Evolutionary conservation across 2,113 vertebrate genomes (phyloP).

Genomic region (Salminus brasiliensis): DNA sequence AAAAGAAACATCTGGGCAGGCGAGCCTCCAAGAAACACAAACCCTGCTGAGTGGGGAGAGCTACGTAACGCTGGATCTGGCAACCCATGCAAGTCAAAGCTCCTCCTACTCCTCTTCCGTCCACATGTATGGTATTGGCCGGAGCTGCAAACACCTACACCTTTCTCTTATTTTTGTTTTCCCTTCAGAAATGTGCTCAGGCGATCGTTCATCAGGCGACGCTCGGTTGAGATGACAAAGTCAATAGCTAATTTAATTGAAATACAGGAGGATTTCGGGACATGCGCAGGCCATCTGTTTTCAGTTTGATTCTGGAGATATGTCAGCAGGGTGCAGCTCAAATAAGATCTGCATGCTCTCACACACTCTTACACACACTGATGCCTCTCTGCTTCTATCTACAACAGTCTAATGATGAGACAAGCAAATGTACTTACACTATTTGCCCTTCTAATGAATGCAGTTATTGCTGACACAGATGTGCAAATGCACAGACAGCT

Average conservation of each 20-base stretch:
- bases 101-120: slow-evolving; percentile 58
- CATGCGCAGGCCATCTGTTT: slow-evolving; percentile 46
- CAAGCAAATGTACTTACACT: background rate
- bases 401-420: background rate
- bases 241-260: slow-evolving; percentile 41
- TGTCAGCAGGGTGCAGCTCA: slow-evolving; percentile 39
- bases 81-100: slow-evolving; percentile 68
- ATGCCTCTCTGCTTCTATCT: slow-evolving; percentile 21
- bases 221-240: slow-evolving; percentile 1
- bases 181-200: background rate
- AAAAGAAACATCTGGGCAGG: slow-evolving; percentile 82
- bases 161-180: background rate
- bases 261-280: slow-evolving; percentile 48
- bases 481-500: too few relatives aligned
- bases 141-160: background rate
- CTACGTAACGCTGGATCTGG: slow-evolving; percentile 59
- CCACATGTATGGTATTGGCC: background rate
- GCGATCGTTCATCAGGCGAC: slow-evolving; percentile 1
- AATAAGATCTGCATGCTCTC: slow-evolving; percentile 33
- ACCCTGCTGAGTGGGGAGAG: slow-evolving; percentile 63
- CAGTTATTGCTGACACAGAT: too few relatives aligned
- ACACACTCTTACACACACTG: background rate
- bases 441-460: too few relatives aligned
- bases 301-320: slow-evolving; percentile 39
- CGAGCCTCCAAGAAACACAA: slow-evolving; percentile 74